These are phyloP conservation scores for Antitype chi DNA, from an alignment of 2,888 invertebrate genomes.

Conservation along the genomic window DNA sequence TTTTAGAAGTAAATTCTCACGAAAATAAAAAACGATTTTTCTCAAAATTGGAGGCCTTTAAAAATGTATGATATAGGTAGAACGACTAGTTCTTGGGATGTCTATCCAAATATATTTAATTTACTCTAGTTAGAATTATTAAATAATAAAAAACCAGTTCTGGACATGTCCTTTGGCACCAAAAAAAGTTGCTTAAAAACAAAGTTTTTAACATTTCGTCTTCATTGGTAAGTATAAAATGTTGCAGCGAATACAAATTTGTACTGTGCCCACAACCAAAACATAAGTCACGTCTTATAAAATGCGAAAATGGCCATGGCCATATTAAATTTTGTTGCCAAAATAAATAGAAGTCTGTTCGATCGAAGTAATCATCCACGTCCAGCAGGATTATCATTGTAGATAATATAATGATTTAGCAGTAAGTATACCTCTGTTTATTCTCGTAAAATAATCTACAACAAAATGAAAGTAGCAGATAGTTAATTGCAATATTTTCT, in stretches of 20 bases:
- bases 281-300: slow-evolving; percentile 21
- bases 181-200: slow-evolving; percentile 15
- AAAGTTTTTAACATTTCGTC: slow-evolving; percentile 13
- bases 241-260: slow-evolving; percentile 26
- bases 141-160: too few species aligned
- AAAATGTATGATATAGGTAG: too few species aligned
- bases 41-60: too few species aligned
- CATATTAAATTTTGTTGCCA: slow-evolving; percentile 27
- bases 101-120: too few species aligned
- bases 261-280: slow-evolving; percentile 27
- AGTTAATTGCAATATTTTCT: slow-evolving; percentile 12
- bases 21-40: too few species aligned
- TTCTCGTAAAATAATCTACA: not conserved
- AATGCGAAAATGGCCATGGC: slow-evolving; percentile 24
- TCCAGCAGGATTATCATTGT: slow-evolving; percentile 40
- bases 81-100: too few species aligned
- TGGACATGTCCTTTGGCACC: too few species aligned
- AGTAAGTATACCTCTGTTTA: slow-evolving; percentile 6
- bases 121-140: too few species aligned
- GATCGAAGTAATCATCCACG: slow-evolving; percentile 36
- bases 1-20: too few species aligned
- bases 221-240: slow-evolving; percentile 30
- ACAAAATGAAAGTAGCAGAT: not conserved
- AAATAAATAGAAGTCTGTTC: slow-evolving; percentile 27
- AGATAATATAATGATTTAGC: slow-evolving; percentile 14